These are phyloP conservation scores for Lota lota DNA, from an alignment of 2,113 vertebrate species.

Conservation along the genomic window DNA sequence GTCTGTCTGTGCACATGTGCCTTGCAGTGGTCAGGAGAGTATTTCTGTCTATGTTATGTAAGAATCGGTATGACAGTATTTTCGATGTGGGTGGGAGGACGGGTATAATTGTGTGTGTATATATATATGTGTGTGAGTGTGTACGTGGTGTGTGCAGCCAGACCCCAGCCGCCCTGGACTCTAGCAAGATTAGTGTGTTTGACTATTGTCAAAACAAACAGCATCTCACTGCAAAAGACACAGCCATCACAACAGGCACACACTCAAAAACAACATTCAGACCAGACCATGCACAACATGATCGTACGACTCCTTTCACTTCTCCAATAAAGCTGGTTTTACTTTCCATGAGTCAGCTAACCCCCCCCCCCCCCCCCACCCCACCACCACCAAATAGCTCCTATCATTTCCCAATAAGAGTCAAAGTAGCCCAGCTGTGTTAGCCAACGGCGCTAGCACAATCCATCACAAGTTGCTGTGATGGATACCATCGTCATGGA, in stretches of 20 bases:
- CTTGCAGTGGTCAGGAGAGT: too few species aligned
- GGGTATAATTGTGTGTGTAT: too few species aligned
- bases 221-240: conserved; percentile 24
- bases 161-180: conserved; percentile 40
- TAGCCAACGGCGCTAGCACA: background rate
- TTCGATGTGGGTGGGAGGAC: too few species aligned
- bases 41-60: too few species aligned
- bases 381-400: too few species aligned
- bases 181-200: conserved; percentile 60
- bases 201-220: conserved; percentile 65
- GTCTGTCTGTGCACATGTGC: background rate
- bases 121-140: background rate
- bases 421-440: background rate
- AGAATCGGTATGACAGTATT: too few species aligned
- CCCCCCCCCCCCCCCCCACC: background rate
- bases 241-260: conserved; percentile 39
- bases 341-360: conserved; percentile 11
- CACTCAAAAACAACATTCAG: background rate
- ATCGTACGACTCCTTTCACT: background rate
- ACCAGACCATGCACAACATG: background rate
- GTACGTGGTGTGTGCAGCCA: conserved; percentile 39
- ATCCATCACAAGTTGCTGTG: background rate
- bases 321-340: conserved; percentile 3
- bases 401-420: background rate
- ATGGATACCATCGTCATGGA: conserved; percentile 10